These are phyloP conservation scores for Elgaria multicarinata DNA, from an alignment of 2,113 vertebrate species.

Conservation along the genomic window DNA sequence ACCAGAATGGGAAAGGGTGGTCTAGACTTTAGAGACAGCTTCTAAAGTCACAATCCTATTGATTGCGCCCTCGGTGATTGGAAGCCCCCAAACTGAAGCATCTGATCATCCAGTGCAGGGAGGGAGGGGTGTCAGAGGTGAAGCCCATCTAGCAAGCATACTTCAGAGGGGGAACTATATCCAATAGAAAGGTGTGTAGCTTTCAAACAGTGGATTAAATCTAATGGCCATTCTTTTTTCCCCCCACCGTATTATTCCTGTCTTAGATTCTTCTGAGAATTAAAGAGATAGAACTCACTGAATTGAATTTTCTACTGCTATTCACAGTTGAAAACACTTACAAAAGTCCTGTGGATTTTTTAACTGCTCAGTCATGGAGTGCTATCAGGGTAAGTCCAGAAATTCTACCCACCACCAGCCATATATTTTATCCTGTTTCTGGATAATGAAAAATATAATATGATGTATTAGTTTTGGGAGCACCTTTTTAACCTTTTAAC, in stretches of 20 bases:
- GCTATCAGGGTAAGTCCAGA: conserved; percentile 80
- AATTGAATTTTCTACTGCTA: conserved; percentile 84
- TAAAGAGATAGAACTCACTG: conserved; percentile 76
- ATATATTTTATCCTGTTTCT: background rate
- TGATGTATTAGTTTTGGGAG: background rate
- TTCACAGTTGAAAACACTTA: conserved; percentile 79
- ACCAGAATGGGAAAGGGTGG: no score
- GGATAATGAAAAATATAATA: conserved; percentile 6
- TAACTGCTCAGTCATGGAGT: conserved; percentile 83
- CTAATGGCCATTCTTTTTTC: conserved; percentile 36
- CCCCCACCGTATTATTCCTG: conserved; percentile 47
- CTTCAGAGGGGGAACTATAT: no score
- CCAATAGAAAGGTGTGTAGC: background rate
- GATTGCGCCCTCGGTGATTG: no score
- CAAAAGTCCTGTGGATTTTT: conserved; percentile 81
- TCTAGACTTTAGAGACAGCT: no score
- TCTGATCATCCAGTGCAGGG: no score
- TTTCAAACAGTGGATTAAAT: conserved; percentile 28
- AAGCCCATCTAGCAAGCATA: no score
- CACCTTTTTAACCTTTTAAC: background rate
- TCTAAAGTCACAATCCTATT: no score
- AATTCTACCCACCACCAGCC: conserved; percentile 26
- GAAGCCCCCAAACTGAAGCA: no score
- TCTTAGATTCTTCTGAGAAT: conserved; percentile 82
- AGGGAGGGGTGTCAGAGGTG: no score